Evolutionary conservation across 2,888 invertebrate species (phyloP).

Genomic region (Patella caerulea): DNA sequence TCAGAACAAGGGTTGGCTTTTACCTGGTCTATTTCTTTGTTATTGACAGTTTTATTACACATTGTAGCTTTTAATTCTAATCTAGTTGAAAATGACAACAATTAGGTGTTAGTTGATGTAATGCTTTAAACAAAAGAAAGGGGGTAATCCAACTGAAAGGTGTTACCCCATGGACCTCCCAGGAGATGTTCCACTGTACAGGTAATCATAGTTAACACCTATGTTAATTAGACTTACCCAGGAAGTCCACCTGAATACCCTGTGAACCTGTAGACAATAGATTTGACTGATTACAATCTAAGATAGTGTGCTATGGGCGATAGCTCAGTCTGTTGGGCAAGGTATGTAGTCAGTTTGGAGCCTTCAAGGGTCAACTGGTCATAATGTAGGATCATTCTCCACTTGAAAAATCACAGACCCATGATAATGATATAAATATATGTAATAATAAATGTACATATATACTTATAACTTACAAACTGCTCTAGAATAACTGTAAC

Average conservation of each 20-base stretch:
- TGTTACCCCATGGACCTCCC: not conserved
- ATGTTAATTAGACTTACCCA: not conserved
- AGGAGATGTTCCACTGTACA: not conserved
- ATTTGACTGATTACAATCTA: too few relatives aligned
- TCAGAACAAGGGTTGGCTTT: too few relatives aligned
- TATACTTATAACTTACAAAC: too few relatives aligned
- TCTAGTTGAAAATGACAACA: too few relatives aligned
- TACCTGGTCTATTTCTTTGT: too few relatives aligned
- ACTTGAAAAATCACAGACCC: not conserved
- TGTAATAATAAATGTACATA: too few relatives aligned
- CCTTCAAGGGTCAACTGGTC: not conserved
- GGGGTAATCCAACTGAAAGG: not conserved
- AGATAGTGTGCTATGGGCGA: not conserved
- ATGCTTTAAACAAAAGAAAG: too few relatives aligned
- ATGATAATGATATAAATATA: not conserved
- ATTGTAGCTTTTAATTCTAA: too few relatives aligned
- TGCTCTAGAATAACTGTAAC: too few relatives aligned
- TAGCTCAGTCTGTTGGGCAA: not conserved
- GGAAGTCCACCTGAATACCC: constrained; percentile 2
- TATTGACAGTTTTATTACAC: too few relatives aligned
- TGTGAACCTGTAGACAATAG: not conserved
- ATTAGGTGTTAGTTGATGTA: too few relatives aligned
- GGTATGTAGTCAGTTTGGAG: not conserved
- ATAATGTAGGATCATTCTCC: constrained; percentile 2
- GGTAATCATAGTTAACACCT: not conserved